phyloP scores from a whole-genome alignment of 2,113 vertebrate genomes.

The Rhipidura dahli region DNA sequence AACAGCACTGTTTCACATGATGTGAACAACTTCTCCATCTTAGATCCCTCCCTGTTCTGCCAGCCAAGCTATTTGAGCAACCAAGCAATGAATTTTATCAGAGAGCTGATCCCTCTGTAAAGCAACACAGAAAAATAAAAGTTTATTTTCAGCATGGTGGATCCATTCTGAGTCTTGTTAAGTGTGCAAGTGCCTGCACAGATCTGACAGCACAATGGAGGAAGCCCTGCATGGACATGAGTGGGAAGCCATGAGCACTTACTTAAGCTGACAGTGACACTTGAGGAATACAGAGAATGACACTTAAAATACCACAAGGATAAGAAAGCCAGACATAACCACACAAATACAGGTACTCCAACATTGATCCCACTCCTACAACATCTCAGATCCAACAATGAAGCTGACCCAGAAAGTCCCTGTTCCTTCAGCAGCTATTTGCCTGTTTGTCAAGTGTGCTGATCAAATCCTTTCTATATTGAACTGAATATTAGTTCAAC shows the following conservation, averaged over 20 bases:
- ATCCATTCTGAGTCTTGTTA: not conserved
- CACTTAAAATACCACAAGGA: not conserved
- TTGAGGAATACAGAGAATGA: not conserved
- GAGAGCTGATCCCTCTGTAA: not conserved
- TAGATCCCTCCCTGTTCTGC: not conserved
- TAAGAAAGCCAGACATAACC: not conserved
- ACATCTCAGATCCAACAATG: not conserved
- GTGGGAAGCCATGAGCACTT: not conserved
- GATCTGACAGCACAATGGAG: not conserved
- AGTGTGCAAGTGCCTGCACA: not conserved
- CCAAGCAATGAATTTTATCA: not conserved
- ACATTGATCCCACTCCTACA: not conserved
- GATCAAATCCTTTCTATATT: not conserved
- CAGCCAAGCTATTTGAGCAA: not conserved
- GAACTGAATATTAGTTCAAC: not conserved
- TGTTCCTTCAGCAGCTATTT: not conserved
- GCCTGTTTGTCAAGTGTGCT: not conserved
- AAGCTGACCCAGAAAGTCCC: rapidly evolving
- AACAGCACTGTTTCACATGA: not conserved
- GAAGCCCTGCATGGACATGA: not conserved
- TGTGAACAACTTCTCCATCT: not conserved
- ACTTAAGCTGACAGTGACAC: not conserved
- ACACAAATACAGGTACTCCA: not conserved
- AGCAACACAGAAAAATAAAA: not conserved
- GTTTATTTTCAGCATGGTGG: not conserved